Evolutionary conservation across 2,888 invertebrate species (phyloP).

Genomic region (Folsomia candida): DNA sequence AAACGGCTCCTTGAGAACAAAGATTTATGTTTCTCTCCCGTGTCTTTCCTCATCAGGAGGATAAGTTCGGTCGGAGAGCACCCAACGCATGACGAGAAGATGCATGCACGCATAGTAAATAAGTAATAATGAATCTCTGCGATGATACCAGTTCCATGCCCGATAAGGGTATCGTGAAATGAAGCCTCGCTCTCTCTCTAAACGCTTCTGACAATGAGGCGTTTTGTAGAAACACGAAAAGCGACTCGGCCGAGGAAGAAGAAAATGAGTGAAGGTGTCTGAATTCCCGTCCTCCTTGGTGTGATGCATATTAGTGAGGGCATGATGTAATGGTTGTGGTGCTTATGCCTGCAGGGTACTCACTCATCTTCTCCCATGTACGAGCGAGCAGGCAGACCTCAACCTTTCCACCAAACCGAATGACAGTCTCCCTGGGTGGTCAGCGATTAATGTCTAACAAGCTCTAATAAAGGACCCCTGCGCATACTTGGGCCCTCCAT

Average conservation of each 20-base stretch:
- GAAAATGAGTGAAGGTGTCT: not conserved
- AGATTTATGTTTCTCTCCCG: not conserved
- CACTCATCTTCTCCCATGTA: not conserved
- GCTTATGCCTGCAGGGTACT: not conserved
- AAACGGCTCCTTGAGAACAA: not conserved
- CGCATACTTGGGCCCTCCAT: not conserved
- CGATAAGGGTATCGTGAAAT: not conserved
- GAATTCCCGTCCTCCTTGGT: not conserved
- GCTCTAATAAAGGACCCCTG: constrained; percentile 47
- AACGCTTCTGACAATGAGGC: no score
- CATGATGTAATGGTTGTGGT: no score
- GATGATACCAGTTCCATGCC: not conserved
- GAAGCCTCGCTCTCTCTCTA: no score
- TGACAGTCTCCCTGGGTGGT: constrained; percentile 51
- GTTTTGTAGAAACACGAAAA: not conserved
- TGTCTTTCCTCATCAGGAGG: not conserved
- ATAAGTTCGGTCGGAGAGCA: not conserved
- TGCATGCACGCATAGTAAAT: not conserved
- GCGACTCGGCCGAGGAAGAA: not conserved
- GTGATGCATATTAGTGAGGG: not conserved
- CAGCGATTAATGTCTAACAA: constrained; percentile 51
- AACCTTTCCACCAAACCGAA: constrained; percentile 48
- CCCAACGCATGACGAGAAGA: not conserved
- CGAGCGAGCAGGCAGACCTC: constrained; percentile 24
- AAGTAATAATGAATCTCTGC: not conserved